These are phyloP conservation scores for Nibea albiflora DNA, from an alignment of 2,113 vertebrate species.

Conservation along the genomic window DNA sequence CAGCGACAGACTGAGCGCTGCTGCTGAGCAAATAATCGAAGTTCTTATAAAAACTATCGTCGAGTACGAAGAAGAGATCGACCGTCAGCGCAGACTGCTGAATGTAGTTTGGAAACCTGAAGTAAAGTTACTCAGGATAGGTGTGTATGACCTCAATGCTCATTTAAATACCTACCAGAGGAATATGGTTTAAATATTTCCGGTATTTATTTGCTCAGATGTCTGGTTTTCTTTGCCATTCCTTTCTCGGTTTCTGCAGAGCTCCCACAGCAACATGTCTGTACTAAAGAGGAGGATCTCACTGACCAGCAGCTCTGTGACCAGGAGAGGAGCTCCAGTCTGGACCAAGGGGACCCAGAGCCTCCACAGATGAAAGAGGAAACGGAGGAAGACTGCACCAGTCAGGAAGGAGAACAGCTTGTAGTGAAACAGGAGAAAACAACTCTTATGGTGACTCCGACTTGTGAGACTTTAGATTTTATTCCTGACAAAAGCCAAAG, in stretches of 20 bases:
- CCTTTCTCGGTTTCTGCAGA: neutral
- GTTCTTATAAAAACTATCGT: conserved; percentile 22
- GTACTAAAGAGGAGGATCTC: neutral
- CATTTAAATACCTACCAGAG: neutral
- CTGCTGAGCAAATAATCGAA: conserved; percentile 32
- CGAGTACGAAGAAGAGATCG: conserved; percentile 33
- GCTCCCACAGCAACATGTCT: neutral
- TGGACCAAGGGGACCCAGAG: too few relatives aligned
- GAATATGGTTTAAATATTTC: too few relatives aligned
- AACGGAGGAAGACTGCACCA: too few relatives aligned
- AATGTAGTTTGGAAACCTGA: conserved; percentile 32
- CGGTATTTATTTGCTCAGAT: too few relatives aligned
- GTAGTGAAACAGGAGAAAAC: too few relatives aligned
- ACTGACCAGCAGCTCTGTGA: neutral
- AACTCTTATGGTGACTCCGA: neutral
- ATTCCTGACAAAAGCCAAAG: too few relatives aligned
- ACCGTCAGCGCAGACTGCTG: conserved; percentile 47
- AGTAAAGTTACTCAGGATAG: conserved; percentile 10
- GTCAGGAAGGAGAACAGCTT: too few relatives aligned
- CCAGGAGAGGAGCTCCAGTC: too few relatives aligned
- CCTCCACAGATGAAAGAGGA: too few relatives aligned
- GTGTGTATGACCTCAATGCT: neutral
- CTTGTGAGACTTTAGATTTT: neutral
- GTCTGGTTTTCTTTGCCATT: too few relatives aligned
- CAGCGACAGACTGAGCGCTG: conserved; percentile 21